phyloP scores from a whole-genome alignment of 1,140 invertebrate species.

The Drusus annulatus region DNA sequence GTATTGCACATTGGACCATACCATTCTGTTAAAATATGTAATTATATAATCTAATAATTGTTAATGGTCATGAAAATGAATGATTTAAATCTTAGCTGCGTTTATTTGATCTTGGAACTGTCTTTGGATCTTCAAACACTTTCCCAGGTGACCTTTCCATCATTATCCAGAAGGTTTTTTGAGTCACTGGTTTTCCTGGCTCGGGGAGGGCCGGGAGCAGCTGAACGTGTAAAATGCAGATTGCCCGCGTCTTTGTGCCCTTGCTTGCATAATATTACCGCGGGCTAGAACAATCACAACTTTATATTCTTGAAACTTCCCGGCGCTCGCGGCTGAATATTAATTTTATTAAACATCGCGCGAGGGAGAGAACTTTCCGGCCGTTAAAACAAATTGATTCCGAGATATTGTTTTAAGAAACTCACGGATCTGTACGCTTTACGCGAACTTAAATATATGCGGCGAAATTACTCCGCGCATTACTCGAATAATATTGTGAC shows the following conservation, averaged over 20 bases:
- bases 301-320: conserved; percentile 44
- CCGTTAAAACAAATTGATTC: conserved; percentile 25
- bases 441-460: no score
- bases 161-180: no score
- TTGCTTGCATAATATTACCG: conserved; percentile 54
- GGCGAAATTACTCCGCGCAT: no score
- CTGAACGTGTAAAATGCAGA: conserved; percentile 57
- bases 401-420: conserved; percentile 29
- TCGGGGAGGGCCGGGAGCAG: conserved; percentile 33
- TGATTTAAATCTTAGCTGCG: no score
- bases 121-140: no score
- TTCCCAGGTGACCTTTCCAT: no score
- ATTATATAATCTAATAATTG: no score
- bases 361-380: conserved; percentile 7
- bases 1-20: no score
- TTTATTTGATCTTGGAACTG: no score
- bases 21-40: no score
- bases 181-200: conserved; percentile 1
- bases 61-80: no score
- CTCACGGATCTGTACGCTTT: not conserved
- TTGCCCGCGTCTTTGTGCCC: conserved; percentile 50
- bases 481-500: no score
- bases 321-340: conserved; percentile 33
- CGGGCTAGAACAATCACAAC: conserved; percentile 49
- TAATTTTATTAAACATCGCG: conserved; percentile 40